Conservation (phyloP, 2,797 vertebrate species). For the Aulostomus chinensis region DNA sequence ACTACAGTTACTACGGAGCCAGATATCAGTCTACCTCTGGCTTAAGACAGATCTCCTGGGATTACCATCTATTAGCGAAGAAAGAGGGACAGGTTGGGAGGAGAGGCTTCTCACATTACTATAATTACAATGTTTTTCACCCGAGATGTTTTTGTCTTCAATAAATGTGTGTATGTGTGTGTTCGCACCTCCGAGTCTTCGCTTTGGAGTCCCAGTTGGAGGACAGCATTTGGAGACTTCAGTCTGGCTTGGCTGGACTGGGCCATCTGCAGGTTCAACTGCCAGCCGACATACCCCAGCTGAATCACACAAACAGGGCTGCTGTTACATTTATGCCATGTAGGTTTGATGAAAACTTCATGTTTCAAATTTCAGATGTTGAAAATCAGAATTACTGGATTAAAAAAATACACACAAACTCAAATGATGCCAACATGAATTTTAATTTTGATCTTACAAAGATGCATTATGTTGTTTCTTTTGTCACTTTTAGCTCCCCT, state of each 20-base stretch:
- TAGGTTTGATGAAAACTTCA: too few species aligned
- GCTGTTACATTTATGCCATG: too few species aligned
- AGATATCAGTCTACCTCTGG: constrained; percentile 58
- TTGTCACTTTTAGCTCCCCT: too few species aligned
- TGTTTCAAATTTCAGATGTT: too few species aligned
- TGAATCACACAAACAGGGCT: constrained; percentile 68
- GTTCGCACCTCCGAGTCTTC: constrained; percentile 88
- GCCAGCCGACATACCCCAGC: constrained; percentile 93
- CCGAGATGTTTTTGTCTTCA: neutral
- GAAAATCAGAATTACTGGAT: too few species aligned
- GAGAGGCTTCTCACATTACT: constrained; percentile 26
- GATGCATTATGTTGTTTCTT: too few species aligned
- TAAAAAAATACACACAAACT: too few species aligned
- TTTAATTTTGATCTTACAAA: too few species aligned
- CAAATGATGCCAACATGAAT: too few species aligned
- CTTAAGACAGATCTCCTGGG: constrained; percentile 53
- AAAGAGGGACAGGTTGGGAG: constrained; percentile 19
- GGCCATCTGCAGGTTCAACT: constrained; percentile 95
- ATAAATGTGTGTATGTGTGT: constrained; percentile 2
- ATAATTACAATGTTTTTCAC: constrained; percentile 18
- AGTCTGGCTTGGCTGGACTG: constrained; percentile 88
- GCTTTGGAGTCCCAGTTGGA: constrained; percentile 86
- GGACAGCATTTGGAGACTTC: constrained; percentile 87
- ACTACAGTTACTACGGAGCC: constrained; percentile 58
- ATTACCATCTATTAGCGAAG: constrained; percentile 56